These are phyloP conservation scores for Lagenorhynchus albirostris DNA, from an alignment of 2,113 vertebrate genomes.

Conservation along the genomic window DNA sequence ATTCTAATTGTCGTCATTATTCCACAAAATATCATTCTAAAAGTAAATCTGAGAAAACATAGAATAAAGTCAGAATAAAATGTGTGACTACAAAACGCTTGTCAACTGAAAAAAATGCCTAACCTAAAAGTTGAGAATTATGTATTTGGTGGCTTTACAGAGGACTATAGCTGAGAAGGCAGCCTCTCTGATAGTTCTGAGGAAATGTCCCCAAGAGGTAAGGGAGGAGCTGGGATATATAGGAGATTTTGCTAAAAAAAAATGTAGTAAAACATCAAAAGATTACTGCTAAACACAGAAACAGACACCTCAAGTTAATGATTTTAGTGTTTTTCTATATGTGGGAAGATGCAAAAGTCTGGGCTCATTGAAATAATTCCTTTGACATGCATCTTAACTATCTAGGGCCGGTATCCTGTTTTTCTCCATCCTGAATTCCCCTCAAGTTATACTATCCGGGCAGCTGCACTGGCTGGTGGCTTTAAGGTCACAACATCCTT, in stretches of 20 bases:
- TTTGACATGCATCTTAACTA: background rate
- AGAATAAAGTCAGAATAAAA: background rate
- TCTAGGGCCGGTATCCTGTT: background rate
- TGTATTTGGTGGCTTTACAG: background rate
- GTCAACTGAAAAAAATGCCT: background rate
- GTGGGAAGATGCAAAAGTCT: background rate
- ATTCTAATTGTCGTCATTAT: background rate
- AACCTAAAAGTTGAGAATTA: background rate
- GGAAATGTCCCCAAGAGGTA: background rate
- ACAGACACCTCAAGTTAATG: background rate
- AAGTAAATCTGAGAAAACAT: background rate
- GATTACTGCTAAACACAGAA: background rate
- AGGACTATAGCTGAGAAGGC: background rate
- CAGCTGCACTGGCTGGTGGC: background rate
- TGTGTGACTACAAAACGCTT: background rate
- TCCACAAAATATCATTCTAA: background rate
- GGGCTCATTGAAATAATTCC: background rate
- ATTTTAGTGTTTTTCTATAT: background rate
- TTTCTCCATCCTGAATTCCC: background rate
- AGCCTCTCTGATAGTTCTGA: background rate
- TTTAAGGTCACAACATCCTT: background rate
- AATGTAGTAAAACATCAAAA: background rate
- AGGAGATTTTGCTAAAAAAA: background rate
- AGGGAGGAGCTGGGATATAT: background rate
- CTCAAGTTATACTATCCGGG: rapidly evolving